These are phyloP conservation scores for Gortyna flavago DNA, from an alignment of 2,888 invertebrate species.

Conservation along the genomic window DNA sequence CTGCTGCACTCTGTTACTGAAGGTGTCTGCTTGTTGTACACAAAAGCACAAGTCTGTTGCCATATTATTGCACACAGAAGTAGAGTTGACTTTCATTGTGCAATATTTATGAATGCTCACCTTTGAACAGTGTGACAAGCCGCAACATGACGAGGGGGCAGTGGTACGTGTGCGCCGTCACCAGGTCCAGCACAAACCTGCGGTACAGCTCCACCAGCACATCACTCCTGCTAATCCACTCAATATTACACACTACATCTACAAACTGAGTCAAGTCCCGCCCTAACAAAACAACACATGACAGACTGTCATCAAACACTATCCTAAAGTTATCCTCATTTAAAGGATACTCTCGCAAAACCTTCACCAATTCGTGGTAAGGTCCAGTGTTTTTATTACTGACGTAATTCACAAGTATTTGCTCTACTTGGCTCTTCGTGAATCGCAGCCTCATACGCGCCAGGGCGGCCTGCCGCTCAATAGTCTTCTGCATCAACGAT, in stretches of 20 bases:
- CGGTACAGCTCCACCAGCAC: conserved; percentile 80
- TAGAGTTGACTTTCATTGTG: conserved; percentile 5
- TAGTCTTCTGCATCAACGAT: conserved; percentile 84
- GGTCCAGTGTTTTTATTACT: conserved; percentile 80
- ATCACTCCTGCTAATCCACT: conserved; percentile 81
- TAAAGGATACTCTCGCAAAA: conserved; percentile 82
- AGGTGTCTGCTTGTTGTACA: background rate
- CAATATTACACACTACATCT: conserved; percentile 80
- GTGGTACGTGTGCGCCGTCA: conserved; percentile 87
- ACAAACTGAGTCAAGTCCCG: conserved; percentile 82
- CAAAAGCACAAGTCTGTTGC: background rate
- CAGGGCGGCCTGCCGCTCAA: conserved; percentile 82
- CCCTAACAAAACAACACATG: conserved; percentile 83
- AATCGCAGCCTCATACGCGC: conserved; percentile 84
- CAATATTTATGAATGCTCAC: conserved; percentile 69
- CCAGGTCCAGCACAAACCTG: conserved; percentile 80
- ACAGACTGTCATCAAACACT: conserved; percentile 83
- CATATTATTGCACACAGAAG: conserved; percentile 1
- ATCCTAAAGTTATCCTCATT: conserved; percentile 84
- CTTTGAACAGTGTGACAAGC: conserved; percentile 84
- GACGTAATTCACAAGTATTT: conserved; percentile 82
- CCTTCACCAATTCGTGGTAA: conserved; percentile 86
- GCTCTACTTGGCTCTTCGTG: conserved; percentile 84
- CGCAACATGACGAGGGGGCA: conserved; percentile 80
- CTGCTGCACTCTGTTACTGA: no score